Base-by-base conservation (phyloP, 2,888 invertebrate species). In the Drosophila mercatorum region DNA sequence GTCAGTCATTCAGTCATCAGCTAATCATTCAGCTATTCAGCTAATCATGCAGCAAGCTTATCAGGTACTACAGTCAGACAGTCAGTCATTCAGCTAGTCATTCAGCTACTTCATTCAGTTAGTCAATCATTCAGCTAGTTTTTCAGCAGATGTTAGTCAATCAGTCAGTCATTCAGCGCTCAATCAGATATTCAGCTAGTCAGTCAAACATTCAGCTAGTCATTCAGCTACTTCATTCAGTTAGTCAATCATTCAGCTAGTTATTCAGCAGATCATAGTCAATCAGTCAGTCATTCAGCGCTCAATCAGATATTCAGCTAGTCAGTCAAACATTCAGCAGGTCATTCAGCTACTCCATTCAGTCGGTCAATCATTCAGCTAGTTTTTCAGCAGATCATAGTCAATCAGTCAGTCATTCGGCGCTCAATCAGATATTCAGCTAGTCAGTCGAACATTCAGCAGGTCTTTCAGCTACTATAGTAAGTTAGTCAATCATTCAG, bases 361-460 rank as follows among this genome's bases (percentile, higher is more conserved):
- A 61, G 26, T 58, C 62, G 66, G 43, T 55, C 49, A 58, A 40
- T 57, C 59, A 62, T 41, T 47, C 17, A 43, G 59, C 31, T 59
- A 52, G 55, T 51, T 56, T 31, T 1, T n/a, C 14, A 49, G n/a
- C 26, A 22, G 22, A 22, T 22, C 22, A 22, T 22, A 22, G 22
- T 22, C 4, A 22, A 11, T 31, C 57, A 46, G 22, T 49, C 43
- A 43, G 2, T 22, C 43, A 49, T 3, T n/a, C 28, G n/a, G n/a
- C 26, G 0, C 31, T 6, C 31, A 44, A 8, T 31, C 57, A 57
- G 14, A 31, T 3, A 3, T 31, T 49, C 43, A 17, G 2, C 17
- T n/a, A 43, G 51, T 10, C 47, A 31, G 28, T n/a, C 11, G 17
- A 4, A 0, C 31, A 31, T 31, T 49, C 8, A 31, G n/a, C 28